Conservation (phyloP, 2,888 invertebrate genomes). For the Flabesymbios commensalis region DNA sequence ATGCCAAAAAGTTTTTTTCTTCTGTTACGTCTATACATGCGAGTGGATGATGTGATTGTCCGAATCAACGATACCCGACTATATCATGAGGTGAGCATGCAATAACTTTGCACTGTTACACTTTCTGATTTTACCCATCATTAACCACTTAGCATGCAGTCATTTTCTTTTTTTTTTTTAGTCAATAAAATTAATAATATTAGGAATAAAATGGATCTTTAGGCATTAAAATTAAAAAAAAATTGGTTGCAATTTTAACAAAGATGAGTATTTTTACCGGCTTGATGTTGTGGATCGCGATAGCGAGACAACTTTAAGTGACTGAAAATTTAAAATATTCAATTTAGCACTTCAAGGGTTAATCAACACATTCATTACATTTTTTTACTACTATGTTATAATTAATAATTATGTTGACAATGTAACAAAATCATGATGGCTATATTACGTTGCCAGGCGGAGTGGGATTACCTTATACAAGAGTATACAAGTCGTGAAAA, state of each 20-base stretch:
- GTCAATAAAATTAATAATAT: too few species aligned
- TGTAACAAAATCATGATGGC: neutral
- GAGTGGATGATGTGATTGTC: slow-evolving; percentile 91
- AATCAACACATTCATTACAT: too few species aligned
- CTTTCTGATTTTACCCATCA: neutral
- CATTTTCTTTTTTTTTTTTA: neutral
- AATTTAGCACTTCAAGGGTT: too few species aligned
- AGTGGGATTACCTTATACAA: slow-evolving; percentile 76
- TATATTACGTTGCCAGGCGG: slow-evolving; percentile 49
- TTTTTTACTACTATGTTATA: too few species aligned
- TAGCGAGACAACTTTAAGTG: too few species aligned
- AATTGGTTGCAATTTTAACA: too few species aligned
- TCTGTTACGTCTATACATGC: slow-evolving; percentile 84
- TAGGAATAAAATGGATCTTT: too few species aligned
- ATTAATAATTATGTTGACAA: neutral
- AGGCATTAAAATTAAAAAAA: neutral
- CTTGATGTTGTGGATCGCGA: too few species aligned
- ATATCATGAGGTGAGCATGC: slow-evolving; percentile 49
- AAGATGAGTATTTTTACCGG: too few species aligned
- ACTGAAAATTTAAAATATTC: too few species aligned
- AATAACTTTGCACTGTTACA: neutral
- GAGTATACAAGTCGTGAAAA: slow-evolving; percentile 83
- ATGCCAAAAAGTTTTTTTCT: slow-evolving; percentile 95
- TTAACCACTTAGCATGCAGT: neutral
- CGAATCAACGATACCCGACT: slow-evolving; percentile 79